A percentile compares a stretch with the other conserved stretches of the same genome.
Evolutionary conservation across 2,888 invertebrate genomes (phyloP).

Genomic region (Agriopis leucophaearia): DNA sequence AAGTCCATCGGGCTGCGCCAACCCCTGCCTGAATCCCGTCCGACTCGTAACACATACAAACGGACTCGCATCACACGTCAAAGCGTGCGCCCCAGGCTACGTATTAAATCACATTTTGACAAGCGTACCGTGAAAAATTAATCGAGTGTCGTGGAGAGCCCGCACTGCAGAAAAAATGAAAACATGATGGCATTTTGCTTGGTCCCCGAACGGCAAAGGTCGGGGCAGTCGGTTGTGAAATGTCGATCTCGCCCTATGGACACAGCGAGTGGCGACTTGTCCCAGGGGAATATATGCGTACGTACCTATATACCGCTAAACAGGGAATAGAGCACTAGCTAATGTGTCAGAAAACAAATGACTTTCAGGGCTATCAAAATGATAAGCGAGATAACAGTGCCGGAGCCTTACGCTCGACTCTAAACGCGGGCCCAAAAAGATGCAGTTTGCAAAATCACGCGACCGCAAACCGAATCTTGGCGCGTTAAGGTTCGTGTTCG

Average conservation of each 20-base stretch:
- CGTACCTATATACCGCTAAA: background rate
- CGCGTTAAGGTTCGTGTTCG: too few relatives aligned
- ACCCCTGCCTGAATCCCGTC: conserved; percentile 51
- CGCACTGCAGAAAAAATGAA: conserved; percentile 74
- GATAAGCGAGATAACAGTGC: too few relatives aligned
- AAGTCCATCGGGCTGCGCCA: conserved; percentile 26
- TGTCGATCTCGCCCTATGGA: conserved; percentile 67
- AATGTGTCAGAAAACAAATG: background rate
- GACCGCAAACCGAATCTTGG: too few relatives aligned
- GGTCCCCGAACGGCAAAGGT: conserved; percentile 81
- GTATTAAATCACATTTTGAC: conserved; percentile 86
- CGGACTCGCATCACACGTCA: conserved; percentile 74
- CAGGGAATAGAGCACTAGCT: too few relatives aligned
- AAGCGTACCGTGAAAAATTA: conserved; percentile 86
- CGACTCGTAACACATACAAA: conserved; percentile 53
- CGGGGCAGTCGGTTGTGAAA: conserved; percentile 82
- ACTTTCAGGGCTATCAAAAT: background rate
- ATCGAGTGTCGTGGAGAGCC: conserved; percentile 82
- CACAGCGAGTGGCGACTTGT: conserved; percentile 58
- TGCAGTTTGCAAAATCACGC: too few relatives aligned
- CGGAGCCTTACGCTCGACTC: too few relatives aligned
- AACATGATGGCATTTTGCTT: conserved; percentile 82
- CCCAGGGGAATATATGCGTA: conserved; percentile 68
- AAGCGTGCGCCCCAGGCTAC: conserved; percentile 63
- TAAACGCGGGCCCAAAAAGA: too few relatives aligned